These are phyloP conservation scores for Phacellophora camtschatica DNA, from an alignment of 30 jellyfish, hydroid and myxozoan genomes.

Conservation along the genomic window DNA sequence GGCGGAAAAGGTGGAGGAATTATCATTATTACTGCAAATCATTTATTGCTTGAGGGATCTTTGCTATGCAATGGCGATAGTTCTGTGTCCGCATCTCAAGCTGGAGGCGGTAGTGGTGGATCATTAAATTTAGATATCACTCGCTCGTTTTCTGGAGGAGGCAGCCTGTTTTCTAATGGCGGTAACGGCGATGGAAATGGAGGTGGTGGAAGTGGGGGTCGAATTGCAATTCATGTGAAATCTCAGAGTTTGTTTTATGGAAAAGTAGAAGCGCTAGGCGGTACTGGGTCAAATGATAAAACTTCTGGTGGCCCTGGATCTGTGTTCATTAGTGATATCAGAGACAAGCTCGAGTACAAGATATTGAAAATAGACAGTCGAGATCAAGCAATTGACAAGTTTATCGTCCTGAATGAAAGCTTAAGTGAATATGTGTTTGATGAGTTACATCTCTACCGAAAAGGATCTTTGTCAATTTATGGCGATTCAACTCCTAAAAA, in stretches of 20 bases:
- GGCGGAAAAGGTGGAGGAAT: slow-evolving; percentile 70
- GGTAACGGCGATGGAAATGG: slow-evolving; percentile 62
- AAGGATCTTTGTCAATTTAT: slow-evolving; percentile 24
- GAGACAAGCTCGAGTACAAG: slow-evolving; percentile 47
- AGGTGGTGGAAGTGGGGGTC: slow-evolving; percentile 68
- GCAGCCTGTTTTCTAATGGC: slow-evolving; percentile 41
- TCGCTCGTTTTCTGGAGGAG: slow-evolving; percentile 45
- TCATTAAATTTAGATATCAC: slow-evolving; percentile 13
- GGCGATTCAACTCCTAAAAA: neutral
- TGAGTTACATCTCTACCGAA: slow-evolving; percentile 42
- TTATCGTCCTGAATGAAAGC: slow-evolving; percentile 43
- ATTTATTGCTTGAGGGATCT: slow-evolving; percentile 26
- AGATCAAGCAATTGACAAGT: slow-evolving; percentile 3
- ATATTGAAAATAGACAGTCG: slow-evolving; percentile 15
- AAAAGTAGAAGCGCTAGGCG: slow-evolving; percentile 35
- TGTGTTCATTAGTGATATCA: slow-evolving; percentile 24
- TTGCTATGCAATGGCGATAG: slow-evolving; percentile 48
- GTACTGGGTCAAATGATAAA: neutral
- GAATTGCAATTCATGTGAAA: slow-evolving; percentile 37
- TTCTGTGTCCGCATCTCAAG: neutral
- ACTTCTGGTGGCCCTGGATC: slow-evolving; percentile 67
- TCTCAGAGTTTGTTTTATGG: slow-evolving; percentile 37
- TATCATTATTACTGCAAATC: slow-evolving; percentile 7
- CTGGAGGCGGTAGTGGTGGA: slow-evolving; percentile 80
- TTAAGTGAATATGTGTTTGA: slow-evolving; percentile 9